Evolutionary conservation across 2,797 vertebrate genomes (phyloP).

Genomic region (Danio albolineatus): DNA sequence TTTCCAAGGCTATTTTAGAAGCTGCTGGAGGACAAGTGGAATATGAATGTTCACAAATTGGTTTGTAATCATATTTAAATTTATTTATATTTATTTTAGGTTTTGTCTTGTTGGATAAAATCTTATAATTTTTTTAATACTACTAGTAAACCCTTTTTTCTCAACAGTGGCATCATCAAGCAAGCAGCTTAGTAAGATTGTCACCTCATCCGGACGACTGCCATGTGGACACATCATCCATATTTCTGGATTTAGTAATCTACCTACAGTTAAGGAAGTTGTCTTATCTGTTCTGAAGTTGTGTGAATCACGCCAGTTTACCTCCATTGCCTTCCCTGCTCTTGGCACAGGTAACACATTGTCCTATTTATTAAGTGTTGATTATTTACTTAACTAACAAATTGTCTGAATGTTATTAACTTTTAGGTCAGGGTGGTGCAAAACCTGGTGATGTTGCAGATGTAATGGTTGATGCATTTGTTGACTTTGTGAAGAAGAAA

Average conservation of each 20-base stretch:
- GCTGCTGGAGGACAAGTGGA: slow-evolving; percentile 80
- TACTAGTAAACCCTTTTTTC: not conserved
- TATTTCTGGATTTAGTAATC: slow-evolving; percentile 65
- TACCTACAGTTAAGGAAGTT: slow-evolving; percentile 53
- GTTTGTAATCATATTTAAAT: slow-evolving; percentile 69
- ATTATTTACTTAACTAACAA: not conserved
- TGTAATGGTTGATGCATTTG: slow-evolving; percentile 82
- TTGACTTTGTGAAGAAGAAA: slow-evolving; percentile 79
- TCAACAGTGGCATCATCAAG: slow-evolving; percentile 61
- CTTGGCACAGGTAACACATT: slow-evolving; percentile 87
- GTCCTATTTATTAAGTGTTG: not conserved
- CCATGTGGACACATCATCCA: slow-evolving; percentile 85
- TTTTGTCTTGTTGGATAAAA: too few species aligned
- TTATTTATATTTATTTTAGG: too few species aligned
- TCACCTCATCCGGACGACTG: slow-evolving; percentile 80
- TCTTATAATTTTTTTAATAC: too few species aligned
- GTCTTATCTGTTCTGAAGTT: slow-evolving; percentile 76
- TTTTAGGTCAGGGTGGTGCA: slow-evolving; percentile 77
- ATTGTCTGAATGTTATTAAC: not conserved
- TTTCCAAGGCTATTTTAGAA: slow-evolving; percentile 88
- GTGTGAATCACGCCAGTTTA: slow-evolving; percentile 76
- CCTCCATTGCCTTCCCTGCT: slow-evolving; percentile 86
- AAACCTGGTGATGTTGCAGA: slow-evolving; percentile 80
- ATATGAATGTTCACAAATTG: slow-evolving; percentile 72
- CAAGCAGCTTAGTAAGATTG: slow-evolving; percentile 70